Evolutionary conservation across 1,140 invertebrate genomes (phyloP).

Genomic region (Lysiphlebus fabarum): DNA sequence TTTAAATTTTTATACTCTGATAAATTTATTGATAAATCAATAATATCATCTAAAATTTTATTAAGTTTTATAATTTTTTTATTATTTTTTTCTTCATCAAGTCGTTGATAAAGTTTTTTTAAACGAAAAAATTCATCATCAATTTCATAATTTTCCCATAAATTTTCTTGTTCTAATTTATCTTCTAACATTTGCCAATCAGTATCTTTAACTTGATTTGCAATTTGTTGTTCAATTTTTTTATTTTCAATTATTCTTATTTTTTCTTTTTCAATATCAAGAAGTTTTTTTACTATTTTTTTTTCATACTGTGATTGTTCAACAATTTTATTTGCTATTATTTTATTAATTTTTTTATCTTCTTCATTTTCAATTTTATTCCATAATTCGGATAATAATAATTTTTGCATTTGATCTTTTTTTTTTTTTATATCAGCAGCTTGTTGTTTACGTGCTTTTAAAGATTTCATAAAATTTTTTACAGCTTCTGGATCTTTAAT

Average conservation of each 20-base stretch:
- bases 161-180: constrained; percentile 42
- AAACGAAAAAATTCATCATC: constrained; percentile 56
- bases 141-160: constrained; percentile 48
- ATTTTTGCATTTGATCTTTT: constrained; percentile 38
- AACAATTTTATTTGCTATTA: constrained; percentile 56
- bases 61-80: constrained; percentile 50
- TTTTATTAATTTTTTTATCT: constrained; percentile 52
- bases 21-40: constrained; percentile 55
- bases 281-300: constrained; percentile 60
- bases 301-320: constrained; percentile 63
- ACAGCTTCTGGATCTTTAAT: not conserved
- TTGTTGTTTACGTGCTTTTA: not conserved
- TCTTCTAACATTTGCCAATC: constrained; percentile 52
- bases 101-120: constrained; percentile 52
- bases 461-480: not conserved
- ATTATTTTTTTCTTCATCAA: constrained; percentile 46
- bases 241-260: constrained; percentile 56
- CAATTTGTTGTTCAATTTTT: constrained; percentile 51
- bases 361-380: constrained; percentile 47
- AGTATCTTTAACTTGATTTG: constrained; percentile 49
- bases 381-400: constrained; percentile 44
- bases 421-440: not conserved
- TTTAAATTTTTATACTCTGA: constrained; percentile 50
- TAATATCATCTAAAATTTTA: constrained; percentile 52
- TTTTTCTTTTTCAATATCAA: constrained; percentile 58